These are phyloP conservation scores for Eremobia ochroleuca DNA, from an alignment of 2,888 invertebrate genomes.

Conservation along the genomic window DNA sequence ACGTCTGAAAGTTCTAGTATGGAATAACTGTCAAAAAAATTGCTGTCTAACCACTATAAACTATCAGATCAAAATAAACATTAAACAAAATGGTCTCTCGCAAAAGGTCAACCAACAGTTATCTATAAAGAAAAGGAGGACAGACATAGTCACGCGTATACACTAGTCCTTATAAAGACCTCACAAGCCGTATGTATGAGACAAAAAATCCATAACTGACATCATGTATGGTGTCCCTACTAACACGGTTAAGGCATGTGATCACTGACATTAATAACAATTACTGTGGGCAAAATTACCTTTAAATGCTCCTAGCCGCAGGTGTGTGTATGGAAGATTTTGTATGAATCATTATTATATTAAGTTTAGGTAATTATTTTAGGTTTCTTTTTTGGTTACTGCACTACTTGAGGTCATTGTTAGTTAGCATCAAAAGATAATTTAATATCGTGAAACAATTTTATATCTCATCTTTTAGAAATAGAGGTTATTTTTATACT, in stretches of 20 bases:
- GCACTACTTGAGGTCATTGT: background rate
- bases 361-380: constrained; percentile 30
- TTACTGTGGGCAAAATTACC: constrained; percentile 63
- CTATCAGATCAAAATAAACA: background rate
- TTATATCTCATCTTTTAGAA: background rate
- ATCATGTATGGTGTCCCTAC: constrained; percentile 56
- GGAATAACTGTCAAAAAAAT: too few relatives aligned
- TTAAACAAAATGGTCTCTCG: background rate
- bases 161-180: constrained; percentile 47
- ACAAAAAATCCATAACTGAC: constrained; percentile 33
- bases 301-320: constrained; percentile 61
- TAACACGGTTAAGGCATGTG: constrained; percentile 39
- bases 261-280: constrained; percentile 54
- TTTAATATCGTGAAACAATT: background rate
- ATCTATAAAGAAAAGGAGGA: background rate
- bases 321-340: constrained; percentile 44
- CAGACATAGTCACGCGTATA: constrained; percentile 3
- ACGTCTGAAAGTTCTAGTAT: too few relatives aligned
- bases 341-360: constrained; percentile 41
- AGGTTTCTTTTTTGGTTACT: background rate
- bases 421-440: background rate
- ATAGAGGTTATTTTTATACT: background rate
- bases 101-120: constrained; percentile 30
- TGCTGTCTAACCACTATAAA: too few relatives aligned
- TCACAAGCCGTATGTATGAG: constrained; percentile 27